These are phyloP conservation scores for Spatulosminthurus flaviceps DNA, from an alignment of 2,888 invertebrate species.

Conservation along the genomic window DNA sequence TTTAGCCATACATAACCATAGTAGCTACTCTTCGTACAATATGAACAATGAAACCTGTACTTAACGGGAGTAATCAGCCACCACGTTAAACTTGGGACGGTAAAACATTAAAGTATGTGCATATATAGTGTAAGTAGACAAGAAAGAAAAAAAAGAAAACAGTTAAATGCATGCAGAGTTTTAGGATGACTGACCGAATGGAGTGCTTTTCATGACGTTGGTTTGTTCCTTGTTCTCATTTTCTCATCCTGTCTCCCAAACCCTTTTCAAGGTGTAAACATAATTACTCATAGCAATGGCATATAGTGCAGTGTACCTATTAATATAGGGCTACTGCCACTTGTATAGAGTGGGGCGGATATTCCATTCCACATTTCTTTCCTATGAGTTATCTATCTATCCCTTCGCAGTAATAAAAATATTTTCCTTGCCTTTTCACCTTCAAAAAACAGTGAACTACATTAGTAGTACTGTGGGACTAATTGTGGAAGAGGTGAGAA, in stretches of 20 bases:
- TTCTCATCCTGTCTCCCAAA: neutral
- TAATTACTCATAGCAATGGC: too few species aligned
- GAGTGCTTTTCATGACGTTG: neutral
- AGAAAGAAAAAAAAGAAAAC: neutral
- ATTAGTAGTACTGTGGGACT: neutral
- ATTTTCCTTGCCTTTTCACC: neutral
- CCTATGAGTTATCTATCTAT: neutral
- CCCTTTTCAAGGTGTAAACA: too few species aligned
- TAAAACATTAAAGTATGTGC: too few species aligned
- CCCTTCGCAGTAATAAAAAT: neutral
- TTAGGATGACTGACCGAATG: conserved; percentile 12
- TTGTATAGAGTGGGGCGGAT: neutral
- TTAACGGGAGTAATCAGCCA: too few species aligned
- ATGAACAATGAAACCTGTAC: too few species aligned
- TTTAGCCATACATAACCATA: too few species aligned
- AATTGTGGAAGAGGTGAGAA: neutral
- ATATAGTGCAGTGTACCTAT: too few species aligned
- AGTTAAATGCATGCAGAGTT: conserved; percentile 10
- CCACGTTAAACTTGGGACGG: too few species aligned
- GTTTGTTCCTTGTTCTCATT: neutral
- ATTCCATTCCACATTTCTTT: neutral
- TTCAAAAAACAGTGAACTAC: conserved; percentile 5
- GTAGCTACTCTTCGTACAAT: too few species aligned
- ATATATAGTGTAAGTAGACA: too few species aligned
- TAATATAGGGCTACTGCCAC: too few species aligned